These are phyloP conservation scores for Trilocha varians DNA, from an alignment of 2,888 invertebrate species.

Conservation along the genomic window DNA sequence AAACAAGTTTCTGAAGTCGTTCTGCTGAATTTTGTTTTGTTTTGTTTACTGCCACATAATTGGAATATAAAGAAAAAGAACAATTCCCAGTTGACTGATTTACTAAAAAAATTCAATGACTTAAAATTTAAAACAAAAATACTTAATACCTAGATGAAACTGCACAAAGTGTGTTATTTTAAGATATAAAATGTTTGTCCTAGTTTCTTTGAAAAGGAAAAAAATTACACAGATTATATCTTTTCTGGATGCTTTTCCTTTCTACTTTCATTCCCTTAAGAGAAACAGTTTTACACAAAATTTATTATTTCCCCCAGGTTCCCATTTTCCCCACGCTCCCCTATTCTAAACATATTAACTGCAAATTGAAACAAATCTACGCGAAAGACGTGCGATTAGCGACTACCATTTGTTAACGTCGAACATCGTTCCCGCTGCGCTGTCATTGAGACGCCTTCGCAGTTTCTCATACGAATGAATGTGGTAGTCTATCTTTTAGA, in stretches of 20 bases:
- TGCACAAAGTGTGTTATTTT: too few relatives aligned
- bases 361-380: constrained; percentile 30
- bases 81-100: too few relatives aligned
- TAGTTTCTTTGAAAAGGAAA: not conserved
- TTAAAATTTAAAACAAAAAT: too few relatives aligned
- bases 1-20: too few relatives aligned
- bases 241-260: too few relatives aligned
- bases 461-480: not conserved
- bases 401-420: constrained; percentile 14
- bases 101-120: too few relatives aligned
- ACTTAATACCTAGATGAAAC: too few relatives aligned
- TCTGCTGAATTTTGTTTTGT: too few relatives aligned
- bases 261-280: too few relatives aligned
- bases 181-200: not conserved
- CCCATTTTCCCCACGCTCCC: constrained; percentile 9
- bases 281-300: not conserved
- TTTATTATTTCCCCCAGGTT: not conserved
- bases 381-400: constrained; percentile 12
- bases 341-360: constrained; percentile 19
- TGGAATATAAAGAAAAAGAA: too few relatives aligned
- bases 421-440: not conserved
- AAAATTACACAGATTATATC: not conserved
- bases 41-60: too few relatives aligned
- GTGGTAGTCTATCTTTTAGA: not conserved
- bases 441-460: not conserved